Conservation (phyloP, 2,888 invertebrate species). For the Mesopsocus fuscifrons region DNA sequence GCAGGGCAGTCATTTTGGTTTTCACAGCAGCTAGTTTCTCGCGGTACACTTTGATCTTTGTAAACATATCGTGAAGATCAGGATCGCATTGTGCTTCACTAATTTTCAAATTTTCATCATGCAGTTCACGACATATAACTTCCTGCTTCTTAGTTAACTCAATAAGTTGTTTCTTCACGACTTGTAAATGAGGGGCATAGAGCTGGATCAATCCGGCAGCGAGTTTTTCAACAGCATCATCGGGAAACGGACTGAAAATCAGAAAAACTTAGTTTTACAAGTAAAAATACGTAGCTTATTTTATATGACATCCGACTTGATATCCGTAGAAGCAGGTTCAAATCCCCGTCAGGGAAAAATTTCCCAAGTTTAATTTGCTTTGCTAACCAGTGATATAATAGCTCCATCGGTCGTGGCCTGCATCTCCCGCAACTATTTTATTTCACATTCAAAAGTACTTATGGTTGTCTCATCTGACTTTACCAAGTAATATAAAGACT, state of each 20-base stretch:
- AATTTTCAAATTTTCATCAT: conserved; percentile 1
- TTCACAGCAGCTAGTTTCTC: conserved; percentile 1
- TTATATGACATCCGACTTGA: too few species aligned
- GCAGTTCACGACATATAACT: conserved; percentile 1
- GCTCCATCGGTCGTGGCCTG: too few species aligned
- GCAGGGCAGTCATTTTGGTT: neutral
- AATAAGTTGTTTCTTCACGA: neutral
- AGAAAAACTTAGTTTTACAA: too few species aligned
- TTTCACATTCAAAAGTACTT: too few species aligned
- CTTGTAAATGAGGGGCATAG: neutral
- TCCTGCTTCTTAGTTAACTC: conserved; percentile 7
- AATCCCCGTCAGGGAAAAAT: too few species aligned
- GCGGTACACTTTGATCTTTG: conserved; percentile 1
- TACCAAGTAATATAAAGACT: too few species aligned
- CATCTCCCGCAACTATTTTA: too few species aligned
- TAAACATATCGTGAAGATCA: conserved; percentile 1
- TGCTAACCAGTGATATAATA: conserved; percentile 2
- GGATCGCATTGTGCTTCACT: neutral
- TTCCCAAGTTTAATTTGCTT: too few species aligned
- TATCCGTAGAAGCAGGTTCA: too few species aligned
- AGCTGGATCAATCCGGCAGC: neutral
- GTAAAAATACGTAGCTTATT: too few species aligned
- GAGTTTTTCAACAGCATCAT: conserved; percentile 1
- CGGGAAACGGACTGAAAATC: too few species aligned
- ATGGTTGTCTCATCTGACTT: too few species aligned